Percentiles rank a stretch among this genome's conserved stretches.
Evolutionary conservation across 2,113 vertebrate genomes (phyloP).

Genomic region (Spermophilus dauricus): DNA sequence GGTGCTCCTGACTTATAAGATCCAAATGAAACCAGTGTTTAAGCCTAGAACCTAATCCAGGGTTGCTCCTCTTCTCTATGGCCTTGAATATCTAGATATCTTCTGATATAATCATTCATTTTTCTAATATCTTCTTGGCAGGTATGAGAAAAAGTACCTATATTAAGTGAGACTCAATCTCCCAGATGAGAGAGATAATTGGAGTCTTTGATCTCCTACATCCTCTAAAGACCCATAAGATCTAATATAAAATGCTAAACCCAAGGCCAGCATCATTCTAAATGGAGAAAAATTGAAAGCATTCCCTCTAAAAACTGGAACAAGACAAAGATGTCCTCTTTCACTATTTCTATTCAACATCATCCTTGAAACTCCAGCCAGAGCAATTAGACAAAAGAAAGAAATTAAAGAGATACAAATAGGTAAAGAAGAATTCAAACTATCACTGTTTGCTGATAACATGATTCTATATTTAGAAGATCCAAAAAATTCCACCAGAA

Average conservation of each 20-base stretch:
- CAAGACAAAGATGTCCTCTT: too few species aligned
- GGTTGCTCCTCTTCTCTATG: conserved; percentile 30
- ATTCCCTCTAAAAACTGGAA: too few species aligned
- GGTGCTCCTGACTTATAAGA: not conserved
- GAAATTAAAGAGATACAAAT: too few species aligned
- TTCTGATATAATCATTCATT: conserved; percentile 32
- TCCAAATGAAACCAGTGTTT: not conserved
- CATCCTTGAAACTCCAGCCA: too few species aligned
- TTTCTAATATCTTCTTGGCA: conserved; percentile 66
- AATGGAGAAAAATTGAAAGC: too few species aligned
- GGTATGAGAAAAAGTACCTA: conserved; percentile 50
- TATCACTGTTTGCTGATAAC: too few species aligned
- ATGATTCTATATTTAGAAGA: too few species aligned
- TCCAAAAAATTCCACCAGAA: too few species aligned
- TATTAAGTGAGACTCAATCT: conserved; percentile 60
- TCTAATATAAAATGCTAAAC: conserved; percentile 38
- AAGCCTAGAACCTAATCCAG: conserved; percentile 25
- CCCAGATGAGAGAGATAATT: conserved; percentile 59
- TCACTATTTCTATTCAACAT: too few species aligned
- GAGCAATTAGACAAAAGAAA: too few species aligned
- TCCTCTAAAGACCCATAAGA: not conserved
- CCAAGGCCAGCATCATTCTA: too few species aligned
- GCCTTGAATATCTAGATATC: not conserved
- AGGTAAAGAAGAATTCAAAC: too few species aligned
- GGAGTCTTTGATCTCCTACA: conserved; percentile 44